Evolutionary conservation across 2,113 vertebrate species (phyloP), one percentile per base, ranked within the genome.

Genomic region (Marmota monax): DNA sequence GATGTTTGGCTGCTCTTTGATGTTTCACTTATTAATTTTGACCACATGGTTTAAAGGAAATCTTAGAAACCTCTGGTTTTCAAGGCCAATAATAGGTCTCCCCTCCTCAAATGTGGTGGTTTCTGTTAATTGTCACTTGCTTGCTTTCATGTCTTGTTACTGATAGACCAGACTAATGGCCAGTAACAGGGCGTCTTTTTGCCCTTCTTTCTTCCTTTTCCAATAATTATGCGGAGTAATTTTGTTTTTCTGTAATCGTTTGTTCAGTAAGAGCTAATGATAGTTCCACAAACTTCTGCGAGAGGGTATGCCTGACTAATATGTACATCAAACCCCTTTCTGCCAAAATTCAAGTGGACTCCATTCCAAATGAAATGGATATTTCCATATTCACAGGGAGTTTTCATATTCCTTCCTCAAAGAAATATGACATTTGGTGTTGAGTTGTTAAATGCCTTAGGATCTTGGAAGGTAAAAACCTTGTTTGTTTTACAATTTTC

Each of bases 401-500:
- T 61, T 58, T 90, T 90, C 65, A 74, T 92, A 27, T 63, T 17
- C 20, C 42, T n/a, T 79, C 1, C 0, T 29, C 48, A 80, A 83
- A 91, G 73, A 96, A 88, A 92, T 70, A 29, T 14, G 42, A 69
- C 9, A 37, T 65, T 37, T 90, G 82, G 23, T 76, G n/a, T 34
- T 92, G 84, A 92, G 42, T 77, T 93, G 65, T 76, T 93, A 73
- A 93, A 90, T 80, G n/a, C 37, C 27, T 90, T 58, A 27, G 11
- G 5, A 39, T 92, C 29, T 79, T 61, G 84, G 63, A 77, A 34
- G 42, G 39, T 83, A 70, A 92, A 93, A 92, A 37, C 39, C 27
- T 53, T 86, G 61, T 88, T 96, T 96, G 61, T 48, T 94, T 88
- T 96, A 61, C 2, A 56, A 6, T 94, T 95, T 95, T 88, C 23